Conservation (phyloP, 2,888 invertebrate genomes). For the Catocala nupta region DNA sequence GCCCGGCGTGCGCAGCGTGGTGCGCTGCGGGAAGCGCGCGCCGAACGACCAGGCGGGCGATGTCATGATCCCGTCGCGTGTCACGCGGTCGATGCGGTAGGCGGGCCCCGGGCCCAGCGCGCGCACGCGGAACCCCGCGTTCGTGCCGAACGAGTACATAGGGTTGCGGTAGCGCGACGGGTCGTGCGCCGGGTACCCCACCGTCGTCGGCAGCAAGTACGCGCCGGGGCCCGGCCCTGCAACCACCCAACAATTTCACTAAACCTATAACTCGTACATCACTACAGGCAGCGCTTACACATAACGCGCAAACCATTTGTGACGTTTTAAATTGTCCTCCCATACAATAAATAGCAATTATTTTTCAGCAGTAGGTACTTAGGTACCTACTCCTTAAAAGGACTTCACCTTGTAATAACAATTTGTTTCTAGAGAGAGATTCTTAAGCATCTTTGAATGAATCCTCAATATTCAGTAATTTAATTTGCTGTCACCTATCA, state of each 20-base stretch:
- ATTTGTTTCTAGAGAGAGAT: no score
- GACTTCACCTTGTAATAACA: no score
- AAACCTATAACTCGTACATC: no score
- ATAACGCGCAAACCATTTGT: background rate
- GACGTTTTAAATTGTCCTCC: no score
- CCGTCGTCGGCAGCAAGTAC: constrained; percentile 88
- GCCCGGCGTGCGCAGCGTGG: constrained; percentile 82
- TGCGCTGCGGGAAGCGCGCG: constrained; percentile 65
- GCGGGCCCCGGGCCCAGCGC: constrained; percentile 82
- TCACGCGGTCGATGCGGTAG: constrained; percentile 77
- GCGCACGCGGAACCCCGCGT: constrained; percentile 74
- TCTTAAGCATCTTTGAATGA: no score
- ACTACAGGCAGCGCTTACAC: background rate
- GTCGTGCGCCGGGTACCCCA: constrained; percentile 89
- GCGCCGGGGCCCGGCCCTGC: constrained; percentile 90
- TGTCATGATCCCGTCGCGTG: constrained; percentile 71
- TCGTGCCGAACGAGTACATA: constrained; percentile 88
- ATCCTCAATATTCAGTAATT: no score
- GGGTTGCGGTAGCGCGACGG: constrained; percentile 88
- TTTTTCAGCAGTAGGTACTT: no score
- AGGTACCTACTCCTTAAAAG: no score
- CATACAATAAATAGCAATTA: no score
- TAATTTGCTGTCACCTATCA: no score
- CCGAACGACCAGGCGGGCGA: constrained; percentile 87
- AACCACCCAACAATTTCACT: background rate